These are phyloP conservation scores for Pogoniulus pusillus DNA, from an alignment of 2,797 vertebrate genomes.

Conservation along the genomic window DNA sequence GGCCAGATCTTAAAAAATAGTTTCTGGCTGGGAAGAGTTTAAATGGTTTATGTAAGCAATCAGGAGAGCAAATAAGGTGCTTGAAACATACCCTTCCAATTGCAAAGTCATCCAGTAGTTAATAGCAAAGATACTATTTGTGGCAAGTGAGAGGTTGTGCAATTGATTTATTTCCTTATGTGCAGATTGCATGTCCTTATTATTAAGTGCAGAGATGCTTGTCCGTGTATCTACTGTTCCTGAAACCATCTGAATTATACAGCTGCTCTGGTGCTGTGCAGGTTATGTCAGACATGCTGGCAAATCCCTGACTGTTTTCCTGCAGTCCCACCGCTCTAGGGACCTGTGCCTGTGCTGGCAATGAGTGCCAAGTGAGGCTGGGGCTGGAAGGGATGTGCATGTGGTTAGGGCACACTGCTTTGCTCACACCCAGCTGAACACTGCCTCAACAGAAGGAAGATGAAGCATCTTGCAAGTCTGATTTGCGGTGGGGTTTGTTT, in stretches of 20 bases:
- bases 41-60: too few species aligned
- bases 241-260: neutral
- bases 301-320: neutral
- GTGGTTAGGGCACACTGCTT: neutral
- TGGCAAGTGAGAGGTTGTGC: too few species aligned
- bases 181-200: too few species aligned
- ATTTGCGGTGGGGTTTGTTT: neutral
- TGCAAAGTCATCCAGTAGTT: too few species aligned
- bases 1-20: neutral
- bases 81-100: too few species aligned
- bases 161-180: too few species aligned
- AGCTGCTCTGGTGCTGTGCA: neutral
- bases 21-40: neutral
- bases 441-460: neutral
- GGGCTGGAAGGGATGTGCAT: rapidly evolving
- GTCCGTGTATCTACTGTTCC: neutral
- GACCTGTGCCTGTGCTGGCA: neutral
- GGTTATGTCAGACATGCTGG: neutral
- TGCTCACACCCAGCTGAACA: neutral
- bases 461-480: rapidly evolving
- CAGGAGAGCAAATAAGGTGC: too few species aligned
- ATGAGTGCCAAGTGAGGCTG: neutral
- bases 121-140: too few species aligned
- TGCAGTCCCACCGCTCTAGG: neutral
- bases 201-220: neutral